phyloP scores from a whole-genome alignment of 2,888 invertebrate genomes.

The Smittia sp. region DNA sequence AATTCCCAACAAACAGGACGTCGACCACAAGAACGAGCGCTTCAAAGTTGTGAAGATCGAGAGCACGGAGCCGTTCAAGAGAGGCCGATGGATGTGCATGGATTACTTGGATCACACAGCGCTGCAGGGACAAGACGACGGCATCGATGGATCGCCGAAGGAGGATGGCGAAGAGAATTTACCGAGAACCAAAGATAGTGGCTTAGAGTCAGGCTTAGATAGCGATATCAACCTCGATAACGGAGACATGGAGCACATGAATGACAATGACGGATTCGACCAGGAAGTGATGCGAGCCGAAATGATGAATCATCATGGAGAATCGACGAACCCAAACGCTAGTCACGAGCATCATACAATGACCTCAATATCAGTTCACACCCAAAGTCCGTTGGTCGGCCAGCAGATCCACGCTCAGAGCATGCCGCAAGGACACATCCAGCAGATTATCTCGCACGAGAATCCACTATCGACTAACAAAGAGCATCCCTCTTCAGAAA shows the following conservation, averaged over 20 bases:
- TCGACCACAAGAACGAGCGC: slow-evolving; percentile 71
- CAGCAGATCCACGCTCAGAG: slow-evolving; percentile 56
- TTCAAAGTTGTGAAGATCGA: slow-evolving; percentile 96
- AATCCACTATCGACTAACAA: slow-evolving; percentile 57
- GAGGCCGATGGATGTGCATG: slow-evolving; percentile 93
- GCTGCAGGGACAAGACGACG: slow-evolving; percentile 49
- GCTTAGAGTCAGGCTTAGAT: background rate
- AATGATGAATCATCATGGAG: slow-evolving; percentile 19
- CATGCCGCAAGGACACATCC: slow-evolving; percentile 58
- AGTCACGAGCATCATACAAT: slow-evolving; percentile 51
- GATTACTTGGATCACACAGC: slow-evolving; percentile 86
- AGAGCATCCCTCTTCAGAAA: slow-evolving; percentile 52
- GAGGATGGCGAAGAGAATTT: background rate
- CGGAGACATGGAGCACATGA: slow-evolving; percentile 29
- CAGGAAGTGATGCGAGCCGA: slow-evolving; percentile 16
- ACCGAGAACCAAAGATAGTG: slow-evolving; percentile 17
- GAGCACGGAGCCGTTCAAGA: slow-evolving; percentile 88
- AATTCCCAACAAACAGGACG: slow-evolving; percentile 54
- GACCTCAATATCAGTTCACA: slow-evolving; percentile 56
- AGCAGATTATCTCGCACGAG: slow-evolving; percentile 58
- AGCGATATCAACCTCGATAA: background rate
- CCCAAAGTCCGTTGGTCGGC: slow-evolving; percentile 39
- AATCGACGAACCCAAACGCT: background rate
- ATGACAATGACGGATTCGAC: slow-evolving; percentile 34
- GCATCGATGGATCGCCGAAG: slow-evolving; percentile 18